A percentile compares a stretch with the other conserved stretches of the same genome.
phyloP scores from a whole-genome alignment of 2,888 invertebrate genomes.

The Stenolophus ochropezus region DNA sequence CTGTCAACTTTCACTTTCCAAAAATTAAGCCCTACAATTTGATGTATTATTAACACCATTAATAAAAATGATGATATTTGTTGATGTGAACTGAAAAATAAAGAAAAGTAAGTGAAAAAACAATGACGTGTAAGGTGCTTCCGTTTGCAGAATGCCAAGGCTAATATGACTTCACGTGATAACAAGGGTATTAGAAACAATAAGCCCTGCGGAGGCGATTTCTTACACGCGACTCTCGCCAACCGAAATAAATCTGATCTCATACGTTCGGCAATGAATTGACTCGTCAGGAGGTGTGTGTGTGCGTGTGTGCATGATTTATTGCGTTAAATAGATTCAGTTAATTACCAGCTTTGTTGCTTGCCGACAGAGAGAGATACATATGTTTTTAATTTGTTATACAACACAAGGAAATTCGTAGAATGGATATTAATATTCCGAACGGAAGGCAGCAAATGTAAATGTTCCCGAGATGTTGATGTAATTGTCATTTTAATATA shows the following conservation, averaged over 20 bases:
- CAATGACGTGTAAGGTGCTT: background rate
- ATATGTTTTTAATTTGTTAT: background rate
- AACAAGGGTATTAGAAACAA: conserved; percentile 39
- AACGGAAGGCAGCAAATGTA: background rate
- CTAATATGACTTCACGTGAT: conserved; percentile 1
- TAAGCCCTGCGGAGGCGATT: conserved; percentile 22
- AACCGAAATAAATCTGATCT: conserved; percentile 30
- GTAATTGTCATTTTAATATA: background rate
- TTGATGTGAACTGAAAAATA: too few species aligned
- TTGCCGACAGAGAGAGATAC: conserved; percentile 13
- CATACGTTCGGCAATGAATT: conserved; percentile 35
- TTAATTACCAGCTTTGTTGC: conserved; percentile 26
- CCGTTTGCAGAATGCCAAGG: conserved; percentile 15
- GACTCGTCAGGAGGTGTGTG: conserved; percentile 26
- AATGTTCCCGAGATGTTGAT: background rate
- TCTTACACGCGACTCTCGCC: conserved; percentile 13
- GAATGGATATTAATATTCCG: background rate
- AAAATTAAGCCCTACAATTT: too few species aligned
- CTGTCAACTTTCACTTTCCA: too few species aligned
- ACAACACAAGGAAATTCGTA: background rate
- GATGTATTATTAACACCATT: too few species aligned
- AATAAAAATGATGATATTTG: too few species aligned
- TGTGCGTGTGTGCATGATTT: conserved; percentile 30
- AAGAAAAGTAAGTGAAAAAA: too few species aligned
- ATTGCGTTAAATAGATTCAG: conserved; percentile 35